These are phyloP conservation scores for Leptopilina boulardi DNA, from an alignment of 1,140 invertebrate species.

Conservation along the genomic window DNA sequence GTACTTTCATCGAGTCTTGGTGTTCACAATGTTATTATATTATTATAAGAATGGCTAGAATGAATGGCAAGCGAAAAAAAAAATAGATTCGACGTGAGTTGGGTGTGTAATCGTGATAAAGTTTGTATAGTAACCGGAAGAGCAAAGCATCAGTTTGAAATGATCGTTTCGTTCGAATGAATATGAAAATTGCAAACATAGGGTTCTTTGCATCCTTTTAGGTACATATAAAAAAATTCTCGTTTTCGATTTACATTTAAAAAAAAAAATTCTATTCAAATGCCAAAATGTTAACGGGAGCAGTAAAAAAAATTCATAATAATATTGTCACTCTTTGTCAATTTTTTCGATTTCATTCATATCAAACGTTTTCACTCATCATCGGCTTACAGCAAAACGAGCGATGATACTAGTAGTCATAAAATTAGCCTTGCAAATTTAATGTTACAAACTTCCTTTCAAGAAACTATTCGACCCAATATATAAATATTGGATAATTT, in stretches of 20 bases:
- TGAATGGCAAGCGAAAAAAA: not conserved
- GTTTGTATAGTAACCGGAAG: conserved; percentile 32
- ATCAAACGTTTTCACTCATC: not conserved
- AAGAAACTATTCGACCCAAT: not conserved
- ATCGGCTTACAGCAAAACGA: not conserved
- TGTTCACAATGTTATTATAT: not conserved
- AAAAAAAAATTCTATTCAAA: not conserved
- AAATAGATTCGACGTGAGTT: conserved; percentile 2
- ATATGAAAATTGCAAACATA: not conserved
- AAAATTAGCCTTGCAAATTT: conserved; percentile 18
- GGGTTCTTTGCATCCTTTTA: not conserved
- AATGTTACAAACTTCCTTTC: not conserved
- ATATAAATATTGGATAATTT: not conserved
- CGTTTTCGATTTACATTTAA: not conserved
- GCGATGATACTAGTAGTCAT: not conserved
- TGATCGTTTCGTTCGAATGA: conserved; percentile 19
- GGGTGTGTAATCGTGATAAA: conserved; percentile 25
- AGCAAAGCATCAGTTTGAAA: not conserved
- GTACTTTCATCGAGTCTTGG: not conserved
- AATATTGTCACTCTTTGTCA: not conserved
- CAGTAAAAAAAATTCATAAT: not conserved
- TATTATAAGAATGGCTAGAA: not conserved
- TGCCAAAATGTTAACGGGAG: not conserved
- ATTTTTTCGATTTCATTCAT: not conserved
- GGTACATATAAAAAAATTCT: not conserved